phyloP scores from a whole-genome alignment of 1,140 invertebrate species.

The Caenorhabditis elegans region WBcel235 BX284605.5:12947501-12948000 shows the following conservation, averaged over 20 bases:
- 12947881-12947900: conserved; percentile 50
- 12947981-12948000: conserved; percentile 53
- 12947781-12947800: conserved; percentile 51
- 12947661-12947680: conserved; percentile 1
- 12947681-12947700: neutral
- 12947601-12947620: conserved; percentile 54
- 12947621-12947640: conserved; percentile 56
- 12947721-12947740: conserved; percentile 17
- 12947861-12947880: conserved; percentile 51
- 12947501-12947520: conserved; percentile 53
- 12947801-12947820: conserved; percentile 42
- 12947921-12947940: conserved; percentile 49
- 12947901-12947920: conserved; percentile 49
- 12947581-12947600: conserved; percentile 50
- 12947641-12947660: conserved; percentile 44
- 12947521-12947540: conserved; percentile 43
- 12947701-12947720: neutral
- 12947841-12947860: neutral
- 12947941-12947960: conserved; percentile 51
- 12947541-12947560: conserved; percentile 46
- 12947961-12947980: conserved; percentile 50
- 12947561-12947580: conserved; percentile 54
- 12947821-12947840: neutral
- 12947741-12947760: conserved; percentile 41
- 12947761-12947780: conserved; percentile 52